These are phyloP conservation scores for Smittia aterrima DNA, from an alignment of 2,888 invertebrate genomes.

Conservation along the genomic window DNA sequence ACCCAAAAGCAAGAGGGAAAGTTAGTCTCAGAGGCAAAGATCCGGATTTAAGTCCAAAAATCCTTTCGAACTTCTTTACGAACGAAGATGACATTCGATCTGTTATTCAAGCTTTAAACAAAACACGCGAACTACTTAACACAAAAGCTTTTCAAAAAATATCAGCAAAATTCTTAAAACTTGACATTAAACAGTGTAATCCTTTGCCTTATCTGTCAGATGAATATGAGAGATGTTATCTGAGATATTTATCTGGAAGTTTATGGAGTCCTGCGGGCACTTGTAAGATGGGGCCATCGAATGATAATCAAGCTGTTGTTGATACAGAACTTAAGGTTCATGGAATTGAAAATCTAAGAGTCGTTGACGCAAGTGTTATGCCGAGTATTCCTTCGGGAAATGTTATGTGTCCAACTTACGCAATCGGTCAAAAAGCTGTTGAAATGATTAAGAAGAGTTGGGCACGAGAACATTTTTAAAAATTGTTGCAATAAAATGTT, in stretches of 20 bases:
- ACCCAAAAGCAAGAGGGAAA: no score
- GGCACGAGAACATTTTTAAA: no score
- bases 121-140: conserved; percentile 57
- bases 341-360: conserved; percentile 60
- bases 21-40: conserved; percentile 56
- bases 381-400: conserved; percentile 75
- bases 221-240: background rate
- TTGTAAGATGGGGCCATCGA: conserved; percentile 63
- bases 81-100: conserved; percentile 62
- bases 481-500: no score
- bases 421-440: conserved; percentile 64
- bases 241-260: conserved; percentile 62
- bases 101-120: conserved; percentile 61
- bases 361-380: conserved; percentile 79
- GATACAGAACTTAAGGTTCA: conserved; percentile 48
- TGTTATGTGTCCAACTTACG: conserved; percentile 67
- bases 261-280: conserved; percentile 71
- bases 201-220: background rate
- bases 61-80: conserved; percentile 74
- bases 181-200: background rate
- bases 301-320: conserved; percentile 46
- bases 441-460: no score
- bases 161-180: no score
- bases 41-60: conserved; percentile 63
- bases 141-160: conserved; percentile 57